A percentile compares a stretch with the other conserved stretches of the same genome.
These are phyloP conservation scores for Oryzias dopingdopingensis DNA, from an alignment of 2,797 vertebrate genomes.

Conservation along the genomic window DNA sequence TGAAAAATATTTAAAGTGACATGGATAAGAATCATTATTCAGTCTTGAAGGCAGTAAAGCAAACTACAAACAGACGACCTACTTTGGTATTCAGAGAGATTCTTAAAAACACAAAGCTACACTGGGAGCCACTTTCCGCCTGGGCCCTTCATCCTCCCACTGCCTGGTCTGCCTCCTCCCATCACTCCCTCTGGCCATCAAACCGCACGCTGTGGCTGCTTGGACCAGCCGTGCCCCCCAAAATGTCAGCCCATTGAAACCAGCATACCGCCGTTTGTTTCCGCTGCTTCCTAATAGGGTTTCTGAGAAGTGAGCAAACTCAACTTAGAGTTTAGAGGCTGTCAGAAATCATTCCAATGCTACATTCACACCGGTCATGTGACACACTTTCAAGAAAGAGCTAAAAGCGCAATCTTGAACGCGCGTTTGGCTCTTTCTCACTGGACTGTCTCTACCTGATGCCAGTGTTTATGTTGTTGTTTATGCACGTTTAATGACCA, in stretches of 20 bases:
- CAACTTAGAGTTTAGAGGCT: conserved; percentile 5
- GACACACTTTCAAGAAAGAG: no score
- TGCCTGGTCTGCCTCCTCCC: not conserved
- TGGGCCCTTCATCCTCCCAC: conserved; percentile 18
- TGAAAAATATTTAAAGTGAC: conserved; percentile 3
- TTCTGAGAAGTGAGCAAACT: conserved; percentile 12
- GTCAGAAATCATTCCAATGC: not conserved
- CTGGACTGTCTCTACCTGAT: no score
- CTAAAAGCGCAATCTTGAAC: no score
- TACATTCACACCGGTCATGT: no score
- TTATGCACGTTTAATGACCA: no score
- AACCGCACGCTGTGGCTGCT: conserved; percentile 21
- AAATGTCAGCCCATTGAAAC: conserved; percentile 56
- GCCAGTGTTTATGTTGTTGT: no score
- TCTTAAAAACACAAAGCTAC: conserved; percentile 9
- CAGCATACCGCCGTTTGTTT: conserved; percentile 36
- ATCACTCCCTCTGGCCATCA: conserved; percentile 17
- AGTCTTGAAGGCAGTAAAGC: not conserved
- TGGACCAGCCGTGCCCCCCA: conserved; percentile 20
- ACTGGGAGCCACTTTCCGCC: conserved; percentile 8
- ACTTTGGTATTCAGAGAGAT: conserved; percentile 3
- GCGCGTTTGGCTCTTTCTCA: no score
- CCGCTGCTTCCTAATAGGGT: conserved; percentile 1
- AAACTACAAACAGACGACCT: not conserved
- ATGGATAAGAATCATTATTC: not conserved